Evolutionary conservation across 2,797 vertebrate genomes (phyloP).

Genomic region (Gastrophryne carolinensis): DNA sequence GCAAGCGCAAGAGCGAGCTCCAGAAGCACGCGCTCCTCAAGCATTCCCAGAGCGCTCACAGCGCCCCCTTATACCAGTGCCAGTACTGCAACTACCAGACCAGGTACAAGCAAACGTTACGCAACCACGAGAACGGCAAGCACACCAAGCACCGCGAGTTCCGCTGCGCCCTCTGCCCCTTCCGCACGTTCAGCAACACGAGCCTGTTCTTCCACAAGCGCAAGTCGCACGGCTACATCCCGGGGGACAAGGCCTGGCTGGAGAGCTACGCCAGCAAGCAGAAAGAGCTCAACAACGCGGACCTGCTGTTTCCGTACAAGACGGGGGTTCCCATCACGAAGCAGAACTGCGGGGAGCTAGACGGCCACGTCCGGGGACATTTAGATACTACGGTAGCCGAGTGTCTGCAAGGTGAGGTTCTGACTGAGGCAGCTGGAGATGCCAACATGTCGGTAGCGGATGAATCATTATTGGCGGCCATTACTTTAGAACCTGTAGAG

Average conservation of each 20-base stretch:
- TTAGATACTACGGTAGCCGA: neutral
- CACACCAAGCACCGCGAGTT: slow-evolving; percentile 90
- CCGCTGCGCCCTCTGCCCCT: slow-evolving; percentile 84
- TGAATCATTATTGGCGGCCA: slow-evolving; percentile 5
- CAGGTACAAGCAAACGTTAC: slow-evolving; percentile 86
- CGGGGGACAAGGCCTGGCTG: slow-evolving; percentile 88
- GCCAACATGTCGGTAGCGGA: slow-evolving; percentile 1
- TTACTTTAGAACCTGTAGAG: slow-evolving; percentile 42
- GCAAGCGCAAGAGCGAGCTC: slow-evolving; percentile 93
- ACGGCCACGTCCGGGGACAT: neutral
- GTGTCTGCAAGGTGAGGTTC: slow-evolving; percentile 2
- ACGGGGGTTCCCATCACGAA: neutral
- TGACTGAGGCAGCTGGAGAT: neutral
- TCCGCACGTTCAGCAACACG: slow-evolving; percentile 89
- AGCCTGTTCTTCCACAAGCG: slow-evolving; percentile 96
- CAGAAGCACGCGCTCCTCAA: slow-evolving; percentile 90
- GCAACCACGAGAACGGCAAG: slow-evolving; percentile 96
- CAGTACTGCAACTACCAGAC: slow-evolving; percentile 89
- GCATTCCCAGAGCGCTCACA: slow-evolving; percentile 74
- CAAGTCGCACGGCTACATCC: slow-evolving; percentile 87
- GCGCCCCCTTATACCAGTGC: slow-evolving; percentile 78
- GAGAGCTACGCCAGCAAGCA: slow-evolving; percentile 81
- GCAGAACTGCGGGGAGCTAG: slow-evolving; percentile 13
- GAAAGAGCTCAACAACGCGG: slow-evolving; percentile 67
- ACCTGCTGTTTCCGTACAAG: slow-evolving; percentile 64